Evolutionary conservation across 2,888 invertebrate species (phyloP).

Genomic region (Candidula unifasciata): DNA sequence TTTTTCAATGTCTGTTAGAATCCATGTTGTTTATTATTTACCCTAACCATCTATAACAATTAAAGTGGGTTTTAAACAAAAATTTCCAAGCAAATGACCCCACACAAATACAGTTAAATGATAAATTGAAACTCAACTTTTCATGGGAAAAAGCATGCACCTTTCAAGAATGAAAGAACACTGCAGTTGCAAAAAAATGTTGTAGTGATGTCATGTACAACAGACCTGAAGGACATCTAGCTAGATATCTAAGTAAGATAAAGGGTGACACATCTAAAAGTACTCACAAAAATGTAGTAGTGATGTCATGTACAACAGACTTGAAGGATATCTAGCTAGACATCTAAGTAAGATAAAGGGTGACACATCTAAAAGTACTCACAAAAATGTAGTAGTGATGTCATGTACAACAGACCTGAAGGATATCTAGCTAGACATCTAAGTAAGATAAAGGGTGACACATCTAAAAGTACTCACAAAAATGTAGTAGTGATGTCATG

Average conservation of each 20-base stretch:
- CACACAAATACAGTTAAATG: too few relatives aligned
- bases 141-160: too few relatives aligned
- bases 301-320: neutral
- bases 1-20: too few relatives aligned
- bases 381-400: constrained; percentile 34
- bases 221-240: neutral
- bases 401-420: neutral
- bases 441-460: constrained; percentile 27
- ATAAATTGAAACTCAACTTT: too few relatives aligned
- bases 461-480: constrained; percentile 46
- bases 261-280: constrained; percentile 33
- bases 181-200: too few relatives aligned
- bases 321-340: neutral
- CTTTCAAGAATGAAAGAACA: too few relatives aligned
- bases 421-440: neutral
- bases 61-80: too few relatives aligned
- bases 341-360: constrained; percentile 20
- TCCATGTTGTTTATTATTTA: too few relatives aligned
- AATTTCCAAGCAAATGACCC: too few relatives aligned
- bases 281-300: constrained; percentile 45
- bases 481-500: neutral
- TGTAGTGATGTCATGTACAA: neutral
- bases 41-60: too few relatives aligned
- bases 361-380: constrained; percentile 40
- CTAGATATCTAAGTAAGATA: constrained; percentile 3